phyloP scores from a whole-genome alignment of 2,113 vertebrate species.

The Gallinago media region DNA sequence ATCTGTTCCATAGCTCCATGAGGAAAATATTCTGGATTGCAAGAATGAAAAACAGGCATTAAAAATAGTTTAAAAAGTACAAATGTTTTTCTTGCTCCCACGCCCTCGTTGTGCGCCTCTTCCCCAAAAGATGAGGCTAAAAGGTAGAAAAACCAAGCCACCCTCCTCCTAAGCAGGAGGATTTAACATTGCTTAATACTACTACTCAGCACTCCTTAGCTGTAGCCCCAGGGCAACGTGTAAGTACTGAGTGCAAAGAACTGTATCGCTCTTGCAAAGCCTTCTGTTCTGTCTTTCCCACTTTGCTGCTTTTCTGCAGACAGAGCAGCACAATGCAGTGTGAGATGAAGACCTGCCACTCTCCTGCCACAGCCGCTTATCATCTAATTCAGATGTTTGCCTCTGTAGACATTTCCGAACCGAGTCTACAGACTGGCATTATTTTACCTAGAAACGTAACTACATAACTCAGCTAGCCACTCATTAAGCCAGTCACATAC shows the following conservation, averaged over 20 bases:
- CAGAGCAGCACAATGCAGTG: constrained; percentile 33
- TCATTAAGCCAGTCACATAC: constrained; percentile 16
- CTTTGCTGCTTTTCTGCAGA: constrained; percentile 49
- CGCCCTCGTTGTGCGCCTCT: constrained; percentile 8
- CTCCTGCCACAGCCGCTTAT: constrained; percentile 49
- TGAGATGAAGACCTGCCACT: constrained; percentile 56
- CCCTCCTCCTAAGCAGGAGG: constrained; percentile 58
- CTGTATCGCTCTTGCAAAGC: constrained; percentile 51
- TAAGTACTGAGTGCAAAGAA: constrained; percentile 54
- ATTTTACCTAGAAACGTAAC: constrained; percentile 25
- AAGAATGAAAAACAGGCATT: not conserved
- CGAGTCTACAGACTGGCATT: not conserved
- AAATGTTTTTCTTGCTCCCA: constrained; percentile 1
- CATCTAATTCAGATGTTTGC: constrained; percentile 43
- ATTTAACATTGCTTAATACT: constrained; percentile 72
- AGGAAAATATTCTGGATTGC: constrained; percentile 20
- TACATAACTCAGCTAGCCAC: not conserved
- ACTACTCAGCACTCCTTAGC: constrained; percentile 69
- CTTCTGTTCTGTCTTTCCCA: constrained; percentile 37
- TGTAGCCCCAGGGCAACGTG: constrained; percentile 61
- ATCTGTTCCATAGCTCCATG: not conserved
- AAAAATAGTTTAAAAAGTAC: not conserved
- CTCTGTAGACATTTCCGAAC: constrained; percentile 33
- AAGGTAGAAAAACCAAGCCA: constrained; percentile 51
- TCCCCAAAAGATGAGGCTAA: constrained; percentile 41